Evolutionary conservation across 2,888 invertebrate genomes (phyloP), one percentile per base, ranked within the genome.

Genomic region (Sisyra terminalis): DNA sequence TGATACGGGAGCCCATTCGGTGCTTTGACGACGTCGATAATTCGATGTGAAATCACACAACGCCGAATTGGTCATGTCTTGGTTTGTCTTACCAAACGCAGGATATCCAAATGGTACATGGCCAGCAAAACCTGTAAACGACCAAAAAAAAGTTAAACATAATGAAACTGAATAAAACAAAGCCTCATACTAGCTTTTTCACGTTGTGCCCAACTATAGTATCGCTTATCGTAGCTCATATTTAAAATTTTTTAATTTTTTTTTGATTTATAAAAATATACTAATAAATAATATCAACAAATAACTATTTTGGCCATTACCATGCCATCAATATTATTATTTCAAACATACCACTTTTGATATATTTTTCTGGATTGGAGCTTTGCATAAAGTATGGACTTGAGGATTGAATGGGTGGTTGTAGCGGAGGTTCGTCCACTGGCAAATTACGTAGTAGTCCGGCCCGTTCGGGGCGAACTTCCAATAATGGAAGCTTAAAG

Each of bases 41-140:
- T 80, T 78, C 14, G 78, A 73, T 0, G 80, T 77, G 57, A 84
- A 84, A 53, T 82, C 79, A 52, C 77, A 76, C 18, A 84, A 66
- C 1, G 79, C 78, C 42, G 78, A 75, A 49, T 77, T 78, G 3
- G 79, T 78, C 50, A 77, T 65, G 41, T 72, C 71, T 54, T 76
- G 71, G 46, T 73, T 72, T 2, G 73, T 63, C 50, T 74, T 72
- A 4, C 78, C 78, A 53, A 75, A 77, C 15, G 73, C 66, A 47
- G 70, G 67, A 54, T 72, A 71, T 34, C 75, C 76, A 48, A 75
- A 76, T 0, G 78, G 78, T 31, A 78, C 70, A 53, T 78, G 76
- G 30, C 76, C 77, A 32, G 73, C 61, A 55, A 72, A 78, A 52
- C 77, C 78, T 78, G 48, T 29, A 52, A 24, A n/a, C n/a, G n/a